Percentiles rank a stretch among this genome's conserved stretches.
These are phyloP conservation scores for Martes martes DNA, from an alignment of 2,113 vertebrate species.

Conservation along the genomic window DNA sequence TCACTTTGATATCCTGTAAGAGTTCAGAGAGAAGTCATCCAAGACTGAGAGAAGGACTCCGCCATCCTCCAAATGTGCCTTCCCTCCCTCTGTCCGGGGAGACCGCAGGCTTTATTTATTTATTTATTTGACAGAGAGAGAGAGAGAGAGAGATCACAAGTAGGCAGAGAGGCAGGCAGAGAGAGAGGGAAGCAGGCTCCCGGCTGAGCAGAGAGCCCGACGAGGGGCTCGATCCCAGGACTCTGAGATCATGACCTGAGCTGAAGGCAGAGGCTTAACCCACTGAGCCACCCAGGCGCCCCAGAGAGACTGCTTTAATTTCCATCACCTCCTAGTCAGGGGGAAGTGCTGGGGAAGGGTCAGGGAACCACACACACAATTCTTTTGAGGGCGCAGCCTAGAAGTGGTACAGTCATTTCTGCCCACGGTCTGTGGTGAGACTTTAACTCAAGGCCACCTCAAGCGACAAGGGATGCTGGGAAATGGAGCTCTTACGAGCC, in stretches of 20 bases:
- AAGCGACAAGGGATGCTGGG: constrained; percentile 42
- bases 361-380: background rate
- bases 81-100: background rate
- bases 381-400: background rate
- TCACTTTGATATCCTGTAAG: background rate
- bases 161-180: too few relatives aligned
- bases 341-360: background rate
- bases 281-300: too few relatives aligned
- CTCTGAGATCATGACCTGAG: too few relatives aligned
- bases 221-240: too few relatives aligned
- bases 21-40: background rate
- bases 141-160: too few relatives aligned
- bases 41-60: background rate
- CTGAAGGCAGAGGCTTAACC: too few relatives aligned
- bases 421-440: background rate
- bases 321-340: background rate
- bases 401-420: background rate
- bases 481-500: constrained; percentile 51
- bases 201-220: too few relatives aligned
- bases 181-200: too few relatives aligned
- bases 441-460: background rate
- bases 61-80: background rate
- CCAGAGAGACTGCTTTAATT: background rate
- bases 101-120: too few relatives aligned
- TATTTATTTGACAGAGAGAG: too few relatives aligned